These are phyloP conservation scores for Euleptes europaea DNA, from an alignment of 2,113 vertebrate genomes.

Conservation along the genomic window DNA sequence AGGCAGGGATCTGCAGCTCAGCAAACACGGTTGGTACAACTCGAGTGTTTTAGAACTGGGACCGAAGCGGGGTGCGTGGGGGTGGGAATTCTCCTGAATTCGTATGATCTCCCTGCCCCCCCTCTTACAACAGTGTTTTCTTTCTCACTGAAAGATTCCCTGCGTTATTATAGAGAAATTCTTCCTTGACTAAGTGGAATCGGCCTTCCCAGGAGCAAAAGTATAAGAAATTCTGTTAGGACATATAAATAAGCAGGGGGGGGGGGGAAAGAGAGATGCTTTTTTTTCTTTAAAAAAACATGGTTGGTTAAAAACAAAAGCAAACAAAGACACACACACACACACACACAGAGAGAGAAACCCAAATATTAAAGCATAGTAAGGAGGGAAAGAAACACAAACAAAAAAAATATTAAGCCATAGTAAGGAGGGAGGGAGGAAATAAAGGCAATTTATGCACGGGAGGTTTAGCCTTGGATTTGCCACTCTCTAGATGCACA, in stretches of 20 bases:
- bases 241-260: background rate
- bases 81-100: too few relatives aligned
- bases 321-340: background rate
- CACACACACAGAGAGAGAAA: too few relatives aligned
- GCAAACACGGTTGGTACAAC: too few relatives aligned
- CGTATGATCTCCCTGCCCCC: too few relatives aligned
- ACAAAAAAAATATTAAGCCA: slow-evolving; percentile 5
- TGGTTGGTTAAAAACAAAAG: too few relatives aligned
- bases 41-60: background rate
- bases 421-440: background rate
- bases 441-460: too few relatives aligned
- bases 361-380: background rate
- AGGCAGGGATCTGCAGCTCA: background rate
- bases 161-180: background rate
- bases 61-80: background rate
- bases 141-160: background rate
- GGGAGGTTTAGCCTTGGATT: too few relatives aligned
- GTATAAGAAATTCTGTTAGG: background rate
- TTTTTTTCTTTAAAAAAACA: too few relatives aligned
- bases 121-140: background rate
- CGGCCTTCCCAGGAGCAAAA: background rate
- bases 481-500: too few relatives aligned
- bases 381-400: background rate
- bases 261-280: background rate
- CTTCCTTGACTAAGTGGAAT: background rate